phyloP scores from a whole-genome alignment of 2,113 vertebrate species.

The Rhombomys opimus region DNA sequence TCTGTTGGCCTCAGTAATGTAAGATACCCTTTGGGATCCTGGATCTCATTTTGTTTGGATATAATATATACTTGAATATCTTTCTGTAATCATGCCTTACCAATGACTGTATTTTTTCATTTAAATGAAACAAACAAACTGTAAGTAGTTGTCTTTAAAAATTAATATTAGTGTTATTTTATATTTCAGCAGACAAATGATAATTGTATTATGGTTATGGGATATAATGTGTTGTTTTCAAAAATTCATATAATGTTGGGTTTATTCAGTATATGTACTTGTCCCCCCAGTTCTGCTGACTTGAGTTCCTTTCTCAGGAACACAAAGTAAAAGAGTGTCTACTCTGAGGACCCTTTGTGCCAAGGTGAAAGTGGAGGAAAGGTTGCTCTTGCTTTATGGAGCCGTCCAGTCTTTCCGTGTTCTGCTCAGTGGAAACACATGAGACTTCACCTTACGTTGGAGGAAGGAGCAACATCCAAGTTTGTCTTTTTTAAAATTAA shows the following conservation, averaged over 20 bases:
- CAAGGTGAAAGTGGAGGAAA: not conserved
- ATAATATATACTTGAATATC: not conserved
- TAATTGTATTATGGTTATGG: not conserved
- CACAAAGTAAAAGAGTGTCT: not conserved
- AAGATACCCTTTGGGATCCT: not conserved
- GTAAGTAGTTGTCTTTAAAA: not conserved
- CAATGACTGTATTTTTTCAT: not conserved
- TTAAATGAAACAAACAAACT: conserved; percentile 26
- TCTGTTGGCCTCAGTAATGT: not conserved
- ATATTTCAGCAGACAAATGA: not conserved
- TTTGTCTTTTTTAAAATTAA: no score
- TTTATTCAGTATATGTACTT: not conserved
- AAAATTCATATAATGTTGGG: no score
- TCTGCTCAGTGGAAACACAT: no score
- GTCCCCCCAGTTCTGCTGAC: not conserved
- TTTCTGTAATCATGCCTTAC: not conserved
- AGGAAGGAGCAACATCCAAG: not conserved
- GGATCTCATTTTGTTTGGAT: conserved; percentile 38
- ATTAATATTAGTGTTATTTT: not conserved
- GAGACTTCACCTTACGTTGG: not conserved
- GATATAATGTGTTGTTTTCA: not conserved
- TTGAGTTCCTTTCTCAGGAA: not conserved
- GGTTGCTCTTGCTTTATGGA: not conserved
- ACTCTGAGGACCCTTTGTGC: no score
- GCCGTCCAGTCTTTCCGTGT: not conserved